Conservation (phyloP, 2,888 invertebrate species). For the Argyra leucocephala region DNA sequence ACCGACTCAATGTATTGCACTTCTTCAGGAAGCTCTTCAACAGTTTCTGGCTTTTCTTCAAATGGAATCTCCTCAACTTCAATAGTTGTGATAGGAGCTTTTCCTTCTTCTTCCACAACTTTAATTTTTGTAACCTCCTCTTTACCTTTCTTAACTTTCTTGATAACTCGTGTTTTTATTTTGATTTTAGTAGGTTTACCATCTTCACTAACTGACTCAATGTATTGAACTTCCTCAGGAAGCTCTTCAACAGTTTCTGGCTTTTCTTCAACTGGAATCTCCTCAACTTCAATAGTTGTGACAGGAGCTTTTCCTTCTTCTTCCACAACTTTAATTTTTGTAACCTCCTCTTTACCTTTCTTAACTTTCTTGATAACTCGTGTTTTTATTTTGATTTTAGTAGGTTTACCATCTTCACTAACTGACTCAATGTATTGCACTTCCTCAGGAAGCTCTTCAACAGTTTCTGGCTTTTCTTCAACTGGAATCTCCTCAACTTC, state of each 20-base stretch:
- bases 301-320: conserved; percentile 39
- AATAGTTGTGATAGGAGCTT: conserved; percentile 34
- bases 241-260: conserved; percentile 35
- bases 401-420: conserved; percentile 23
- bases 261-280: conserved; percentile 22
- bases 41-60: conserved; percentile 20
- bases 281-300: conserved; percentile 33
- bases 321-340: conserved; percentile 40
- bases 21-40: conserved; percentile 22
- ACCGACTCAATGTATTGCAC: conserved; percentile 32
- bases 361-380: conserved; percentile 35
- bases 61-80: conserved; percentile 24
- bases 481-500: conserved; percentile 25
- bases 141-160: conserved; percentile 32
- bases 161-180: conserved; percentile 19
- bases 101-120: conserved; percentile 36
- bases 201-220: conserved; percentile 36
- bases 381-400: conserved; percentile 35
- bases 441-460: conserved; percentile 26
- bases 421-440: conserved; percentile 21
- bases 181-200: conserved; percentile 23
- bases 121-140: conserved; percentile 35
- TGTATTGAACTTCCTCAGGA: conserved; percentile 27
- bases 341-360: conserved; percentile 32
- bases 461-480: conserved; percentile 21